phyloP scores from a whole-genome alignment of 1,140 invertebrate genomes.

The Lepidurus apus region DNA sequence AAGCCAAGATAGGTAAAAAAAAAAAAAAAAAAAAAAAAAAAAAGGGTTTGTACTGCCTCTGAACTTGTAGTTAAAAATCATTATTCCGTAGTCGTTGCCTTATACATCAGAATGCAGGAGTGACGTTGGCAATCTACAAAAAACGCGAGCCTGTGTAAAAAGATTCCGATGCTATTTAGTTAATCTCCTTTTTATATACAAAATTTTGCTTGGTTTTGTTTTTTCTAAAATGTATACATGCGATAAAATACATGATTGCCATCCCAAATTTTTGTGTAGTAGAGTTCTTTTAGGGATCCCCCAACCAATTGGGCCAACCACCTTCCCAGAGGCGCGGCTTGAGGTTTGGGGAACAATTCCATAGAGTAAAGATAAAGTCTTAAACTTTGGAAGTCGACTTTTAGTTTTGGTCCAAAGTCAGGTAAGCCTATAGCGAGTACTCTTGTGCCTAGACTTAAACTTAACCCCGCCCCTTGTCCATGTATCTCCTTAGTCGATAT shows the following conservation, averaged over 20 bases:
- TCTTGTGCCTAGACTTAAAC: too few species aligned
- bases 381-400: too few species aligned
- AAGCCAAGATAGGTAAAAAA: background rate
- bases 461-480: too few species aligned
- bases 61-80: background rate
- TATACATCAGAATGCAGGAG: conserved; percentile 9
- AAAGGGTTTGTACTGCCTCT: too few species aligned
- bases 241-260: background rate
- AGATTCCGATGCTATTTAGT: background rate
- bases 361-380: too few species aligned
- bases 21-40: too few species aligned
- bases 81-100: background rate
- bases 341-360: background rate
- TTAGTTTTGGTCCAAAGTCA: too few species aligned
- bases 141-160: background rate
- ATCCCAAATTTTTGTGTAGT: too few species aligned
- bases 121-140: background rate
- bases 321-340: background rate
- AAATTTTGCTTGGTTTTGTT: background rate
- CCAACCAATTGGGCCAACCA: too few species aligned
- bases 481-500: too few species aligned
- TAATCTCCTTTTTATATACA: background rate
- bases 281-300: too few species aligned
- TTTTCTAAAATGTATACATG: background rate
- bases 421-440: too few species aligned